A percentile compares a stretch with the other conserved stretches of the same genome.
Conservation (phyloP, 2,113 vertebrate genomes). For the Trichechus manatus region DNA sequence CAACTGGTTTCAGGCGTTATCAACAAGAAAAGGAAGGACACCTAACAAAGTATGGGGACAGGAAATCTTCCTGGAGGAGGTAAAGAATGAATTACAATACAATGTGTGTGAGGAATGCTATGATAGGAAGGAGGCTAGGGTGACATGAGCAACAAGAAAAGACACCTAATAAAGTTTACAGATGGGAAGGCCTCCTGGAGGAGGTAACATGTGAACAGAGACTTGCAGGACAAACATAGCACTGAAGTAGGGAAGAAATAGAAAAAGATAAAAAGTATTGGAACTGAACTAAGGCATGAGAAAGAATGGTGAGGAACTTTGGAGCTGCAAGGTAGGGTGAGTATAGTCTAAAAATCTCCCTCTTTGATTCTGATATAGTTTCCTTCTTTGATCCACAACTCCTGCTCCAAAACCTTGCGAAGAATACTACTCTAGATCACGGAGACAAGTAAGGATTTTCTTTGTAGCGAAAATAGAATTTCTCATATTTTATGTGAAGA, state of each 20-base stretch:
- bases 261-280: not conserved
- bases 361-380: not conserved
- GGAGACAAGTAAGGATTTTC: not conserved
- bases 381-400: not conserved
- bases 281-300: not conserved
- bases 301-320: not conserved
- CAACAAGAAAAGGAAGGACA: not conserved
- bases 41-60: not conserved
- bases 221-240: not conserved
- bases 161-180: rapidly evolving
- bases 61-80: not conserved
- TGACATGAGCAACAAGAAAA: not conserved
- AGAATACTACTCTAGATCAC: not conserved
- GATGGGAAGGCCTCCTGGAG: not conserved
- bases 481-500: not conserved
- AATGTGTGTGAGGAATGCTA: not conserved
- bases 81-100: not conserved
- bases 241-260: not conserved
- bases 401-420: not conserved
- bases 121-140: not conserved
- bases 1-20: not conserved
- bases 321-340: not conserved
- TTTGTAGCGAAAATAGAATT: not conserved
- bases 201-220: not conserved
- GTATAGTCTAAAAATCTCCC: rapidly evolving